Percentiles rank a stretch among this genome's conserved stretches.
Evolutionary conservation across 1,140 invertebrate species (phyloP).

Genomic region (Fopius arisanus): DNA sequence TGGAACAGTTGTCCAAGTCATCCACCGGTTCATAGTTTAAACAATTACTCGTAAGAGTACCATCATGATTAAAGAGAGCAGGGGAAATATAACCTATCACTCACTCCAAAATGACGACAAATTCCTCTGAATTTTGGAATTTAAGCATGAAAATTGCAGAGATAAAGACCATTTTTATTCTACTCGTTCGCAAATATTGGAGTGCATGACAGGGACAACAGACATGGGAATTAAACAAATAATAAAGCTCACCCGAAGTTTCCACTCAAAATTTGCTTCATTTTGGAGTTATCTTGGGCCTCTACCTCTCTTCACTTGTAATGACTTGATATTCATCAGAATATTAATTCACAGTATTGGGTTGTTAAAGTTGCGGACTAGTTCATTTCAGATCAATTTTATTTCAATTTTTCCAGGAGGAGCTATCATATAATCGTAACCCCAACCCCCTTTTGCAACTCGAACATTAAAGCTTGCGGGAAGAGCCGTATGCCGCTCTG

Average conservation of each 20-base stretch:
- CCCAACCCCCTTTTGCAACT: background rate
- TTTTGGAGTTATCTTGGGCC: slow-evolving; percentile 43
- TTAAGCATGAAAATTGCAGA: background rate
- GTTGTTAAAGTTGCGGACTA: background rate
- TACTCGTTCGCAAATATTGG: background rate
- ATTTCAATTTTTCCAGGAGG: background rate
- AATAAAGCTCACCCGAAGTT: slow-evolving; percentile 63
- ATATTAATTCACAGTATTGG: background rate
- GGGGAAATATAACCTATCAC: background rate
- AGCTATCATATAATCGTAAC: background rate
- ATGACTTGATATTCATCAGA: slow-evolving; percentile 30
- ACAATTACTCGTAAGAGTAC: too few species aligned
- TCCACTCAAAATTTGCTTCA: slow-evolving; percentile 67
- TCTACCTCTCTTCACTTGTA: background rate
- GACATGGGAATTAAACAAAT: slow-evolving; percentile 7
- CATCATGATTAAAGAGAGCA: background rate
- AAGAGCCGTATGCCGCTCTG: background rate
- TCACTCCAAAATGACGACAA: background rate
- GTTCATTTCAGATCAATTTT: background rate
- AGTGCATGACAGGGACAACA: background rate
- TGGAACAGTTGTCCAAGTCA: too few species aligned
- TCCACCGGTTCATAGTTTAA: too few species aligned
- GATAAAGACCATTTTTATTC: background rate
- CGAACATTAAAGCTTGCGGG: background rate
- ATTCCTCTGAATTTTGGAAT: background rate